phyloP scores from a whole-genome alignment of 2,888 invertebrate genomes.

The Brachyptera risi region DNA sequence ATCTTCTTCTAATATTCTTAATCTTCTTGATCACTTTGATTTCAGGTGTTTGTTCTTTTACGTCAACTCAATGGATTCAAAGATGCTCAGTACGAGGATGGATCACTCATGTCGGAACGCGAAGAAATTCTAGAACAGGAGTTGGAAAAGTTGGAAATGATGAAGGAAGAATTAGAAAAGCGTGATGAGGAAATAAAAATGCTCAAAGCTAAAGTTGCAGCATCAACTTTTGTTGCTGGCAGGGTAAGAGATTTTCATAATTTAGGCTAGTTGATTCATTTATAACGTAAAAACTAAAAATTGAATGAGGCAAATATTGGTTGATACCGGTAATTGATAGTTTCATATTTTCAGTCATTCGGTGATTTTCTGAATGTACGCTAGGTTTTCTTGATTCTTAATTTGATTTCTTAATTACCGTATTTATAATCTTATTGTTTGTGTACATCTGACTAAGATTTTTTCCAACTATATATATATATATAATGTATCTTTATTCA shows the following conservation, averaged over 20 bases:
- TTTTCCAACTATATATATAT: no score
- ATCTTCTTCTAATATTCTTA: background rate
- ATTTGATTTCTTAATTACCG: background rate
- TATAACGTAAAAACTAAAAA: background rate
- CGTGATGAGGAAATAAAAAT: conserved; percentile 12
- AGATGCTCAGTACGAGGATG: conserved; percentile 34
- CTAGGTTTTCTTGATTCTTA: no score
- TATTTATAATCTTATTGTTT: background rate
- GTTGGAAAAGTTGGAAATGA: conserved; percentile 30
- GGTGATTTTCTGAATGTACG: no score
- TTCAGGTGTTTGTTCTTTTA: conserved; percentile 31
- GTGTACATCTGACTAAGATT: background rate
- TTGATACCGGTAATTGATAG: no score
- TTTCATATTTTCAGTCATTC: background rate
- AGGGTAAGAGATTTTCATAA: no score
- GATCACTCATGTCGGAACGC: conserved; percentile 31
- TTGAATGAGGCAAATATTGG: background rate
- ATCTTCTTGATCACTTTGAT: conserved; percentile 4
- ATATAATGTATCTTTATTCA: no score
- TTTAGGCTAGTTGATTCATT: no score
- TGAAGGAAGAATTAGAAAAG: conserved; percentile 26
- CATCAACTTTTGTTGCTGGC: no score
- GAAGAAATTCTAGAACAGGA: conserved; percentile 31
- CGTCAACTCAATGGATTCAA: conserved; percentile 30
- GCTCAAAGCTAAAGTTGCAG: background rate